Conservation (phyloP, 92 coral and sea anemone genomes). For the Phenganax subtilis region DNA sequence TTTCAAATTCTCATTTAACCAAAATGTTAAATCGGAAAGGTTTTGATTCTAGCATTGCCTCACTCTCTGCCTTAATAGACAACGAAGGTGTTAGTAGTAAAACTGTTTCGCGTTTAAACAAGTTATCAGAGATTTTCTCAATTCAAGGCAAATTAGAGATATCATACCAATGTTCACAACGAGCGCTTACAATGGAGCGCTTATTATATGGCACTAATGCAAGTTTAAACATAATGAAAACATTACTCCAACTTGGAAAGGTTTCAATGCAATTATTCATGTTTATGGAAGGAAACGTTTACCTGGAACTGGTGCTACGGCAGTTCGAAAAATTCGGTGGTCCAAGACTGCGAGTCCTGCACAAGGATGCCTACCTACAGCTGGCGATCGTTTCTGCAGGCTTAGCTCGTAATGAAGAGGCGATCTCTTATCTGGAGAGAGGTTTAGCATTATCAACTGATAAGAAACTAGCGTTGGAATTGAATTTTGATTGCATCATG, state of each 20-base stretch:
- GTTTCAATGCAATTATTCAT: neutral
- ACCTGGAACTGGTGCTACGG: neutral
- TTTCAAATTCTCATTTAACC: neutral
- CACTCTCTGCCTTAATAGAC: neutral
- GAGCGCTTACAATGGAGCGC: neutral
- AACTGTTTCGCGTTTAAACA: neutral
- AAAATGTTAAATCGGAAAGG: neutral
- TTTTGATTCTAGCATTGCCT: neutral
- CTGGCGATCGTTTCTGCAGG: neutral
- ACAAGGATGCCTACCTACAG: neutral
- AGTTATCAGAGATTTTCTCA: neutral
- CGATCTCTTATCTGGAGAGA: neutral
- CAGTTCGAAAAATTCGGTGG: neutral
- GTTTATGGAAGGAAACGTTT: neutral
- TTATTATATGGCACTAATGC: neutral
- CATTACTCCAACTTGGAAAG: neutral
- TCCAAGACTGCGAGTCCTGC: neutral
- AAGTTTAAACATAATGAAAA: neutral
- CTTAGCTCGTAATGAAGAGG: neutral
- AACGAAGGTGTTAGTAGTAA: neutral
- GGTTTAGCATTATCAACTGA: neutral
- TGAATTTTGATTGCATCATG: neutral
- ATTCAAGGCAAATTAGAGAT: neutral
- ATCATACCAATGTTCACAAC: slow-evolving; percentile 7
- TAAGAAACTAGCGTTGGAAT: neutral